Evolutionary conservation across 2,888 invertebrate species (phyloP), one percentile per base, ranked within the genome.

Genomic region (Apamea monoglypha): DNA sequence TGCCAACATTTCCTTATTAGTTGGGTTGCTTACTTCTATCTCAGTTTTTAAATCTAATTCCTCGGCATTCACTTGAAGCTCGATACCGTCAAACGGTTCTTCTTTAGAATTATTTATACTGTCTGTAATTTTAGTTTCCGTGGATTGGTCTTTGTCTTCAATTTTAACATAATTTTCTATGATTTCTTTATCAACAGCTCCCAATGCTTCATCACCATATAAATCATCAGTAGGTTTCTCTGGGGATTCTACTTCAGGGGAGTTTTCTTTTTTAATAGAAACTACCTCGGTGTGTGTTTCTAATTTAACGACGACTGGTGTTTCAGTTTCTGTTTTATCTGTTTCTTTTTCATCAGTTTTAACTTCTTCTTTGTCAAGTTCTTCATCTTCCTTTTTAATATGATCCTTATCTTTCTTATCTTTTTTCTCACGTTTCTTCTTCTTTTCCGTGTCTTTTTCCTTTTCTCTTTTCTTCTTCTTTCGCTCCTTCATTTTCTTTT

Each of bases 1-100:
- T 29, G 98, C 98, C 74, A 98, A 93, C 93, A 98, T 97, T 93
- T 98, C 98, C 89, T 97, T 97, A 79, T 86, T 93, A 32, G 84
- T 67, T 82, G 93, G 94, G 78, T 80, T 90, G 80, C 87, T 90
- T 91, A 93, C 77, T 90, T 96, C 96, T 50, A 96, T 91, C 84
- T 97, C 97, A 88, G 96, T 94, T 89, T 97, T 96, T 83, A 97
- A 96, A 83, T 96, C 96, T 85, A 97, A 93, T 90, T 97, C 97
- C 83, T 97, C 97, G 14, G 97, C 95, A 82, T 95, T 97, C 6
- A 96, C 96, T 92, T 97, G 97, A 76, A 97, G 92, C 91, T 97
- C 97, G 68, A 97, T 94, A 66, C 97, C 97, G 91, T 97, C 97
- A 91, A 97, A 97, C 12, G 96, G 96, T 85, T 96, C 96, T 73